Percentiles rank a stretch among this genome's conserved stretches.
Conservation (phyloP, 2,113 vertebrate genomes). For the Oreochromis aureus region DNA sequence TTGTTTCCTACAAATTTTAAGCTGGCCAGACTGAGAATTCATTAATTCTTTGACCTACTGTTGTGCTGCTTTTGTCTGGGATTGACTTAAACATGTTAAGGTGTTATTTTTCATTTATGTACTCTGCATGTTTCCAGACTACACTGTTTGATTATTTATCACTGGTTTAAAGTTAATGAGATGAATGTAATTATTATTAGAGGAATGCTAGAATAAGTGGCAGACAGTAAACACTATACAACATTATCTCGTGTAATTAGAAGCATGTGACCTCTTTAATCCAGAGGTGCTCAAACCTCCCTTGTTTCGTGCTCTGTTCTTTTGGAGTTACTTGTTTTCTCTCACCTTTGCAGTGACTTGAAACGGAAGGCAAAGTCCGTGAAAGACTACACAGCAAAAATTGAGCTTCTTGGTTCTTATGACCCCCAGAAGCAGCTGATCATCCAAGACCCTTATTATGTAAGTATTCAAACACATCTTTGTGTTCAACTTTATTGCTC, state of each 20-base stretch:
- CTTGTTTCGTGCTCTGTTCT: not conserved
- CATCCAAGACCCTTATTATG: constrained; percentile 87
- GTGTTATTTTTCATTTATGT: not conserved
- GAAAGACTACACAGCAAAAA: constrained; percentile 77
- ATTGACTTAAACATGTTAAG: not conserved
- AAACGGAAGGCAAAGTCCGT: constrained; percentile 79
- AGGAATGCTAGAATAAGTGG: not conserved
- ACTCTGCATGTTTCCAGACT: not conserved
- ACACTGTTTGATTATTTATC: not conserved
- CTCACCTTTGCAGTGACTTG: constrained; percentile 80
- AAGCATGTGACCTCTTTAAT: not conserved
- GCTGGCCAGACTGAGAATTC: constrained; percentile 14
- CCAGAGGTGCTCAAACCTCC: not conserved
- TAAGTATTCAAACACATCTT: constrained; percentile 61
- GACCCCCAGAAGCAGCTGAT: constrained; percentile 85
- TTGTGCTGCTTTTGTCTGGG: not conserved
- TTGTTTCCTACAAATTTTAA: constrained; percentile 14
- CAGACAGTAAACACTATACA: not conserved
- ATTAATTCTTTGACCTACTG: not conserved
- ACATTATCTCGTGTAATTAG: not conserved
- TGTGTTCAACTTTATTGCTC: not conserved
- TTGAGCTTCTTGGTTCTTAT: constrained; percentile 83
- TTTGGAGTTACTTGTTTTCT: not conserved
- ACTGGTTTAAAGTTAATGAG: not conserved
- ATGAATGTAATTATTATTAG: not conserved